These are phyloP conservation scores for Heliconius melpomene DNA, from an alignment of 1,140 invertebrate species.

Conservation along the genomic window DNA sequence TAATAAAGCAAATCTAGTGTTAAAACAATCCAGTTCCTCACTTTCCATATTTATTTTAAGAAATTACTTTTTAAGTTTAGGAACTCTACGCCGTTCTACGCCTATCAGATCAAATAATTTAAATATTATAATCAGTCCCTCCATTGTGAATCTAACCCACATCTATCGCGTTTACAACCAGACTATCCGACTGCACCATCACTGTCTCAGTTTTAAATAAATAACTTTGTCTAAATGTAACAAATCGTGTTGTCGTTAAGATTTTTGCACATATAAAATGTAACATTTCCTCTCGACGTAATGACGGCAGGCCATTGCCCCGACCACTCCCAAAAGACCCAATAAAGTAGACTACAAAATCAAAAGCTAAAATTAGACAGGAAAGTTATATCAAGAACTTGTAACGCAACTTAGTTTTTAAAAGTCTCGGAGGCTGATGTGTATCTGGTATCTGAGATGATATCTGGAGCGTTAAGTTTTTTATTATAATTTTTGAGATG, in stretches of 20 bases:
- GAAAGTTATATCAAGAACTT: conserved; percentile 1
- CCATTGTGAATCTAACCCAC: no score
- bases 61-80: no score
- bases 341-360: conserved; percentile 2
- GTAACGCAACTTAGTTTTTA: conserved; percentile 14
- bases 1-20: no score
- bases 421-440: conserved; percentile 2
- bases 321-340: neutral
- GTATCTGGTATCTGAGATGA: conserved; percentile 12
- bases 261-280: neutral
- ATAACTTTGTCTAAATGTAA: neutral
- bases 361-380: conserved; percentile 10
- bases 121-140: no score
- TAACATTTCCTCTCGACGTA: neutral
- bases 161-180: no score
- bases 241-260: neutral
- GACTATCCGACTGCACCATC: no score
- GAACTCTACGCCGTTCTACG: no score
- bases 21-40: no score
- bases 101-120: no score
- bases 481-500: neutral
- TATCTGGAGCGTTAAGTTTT: conserved; percentile 3
- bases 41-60: no score
- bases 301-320: neutral
- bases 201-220: neutral